Conservation (phyloP, 2,888 invertebrate genomes). For the Xanthorhoe spadicearia region DNA sequence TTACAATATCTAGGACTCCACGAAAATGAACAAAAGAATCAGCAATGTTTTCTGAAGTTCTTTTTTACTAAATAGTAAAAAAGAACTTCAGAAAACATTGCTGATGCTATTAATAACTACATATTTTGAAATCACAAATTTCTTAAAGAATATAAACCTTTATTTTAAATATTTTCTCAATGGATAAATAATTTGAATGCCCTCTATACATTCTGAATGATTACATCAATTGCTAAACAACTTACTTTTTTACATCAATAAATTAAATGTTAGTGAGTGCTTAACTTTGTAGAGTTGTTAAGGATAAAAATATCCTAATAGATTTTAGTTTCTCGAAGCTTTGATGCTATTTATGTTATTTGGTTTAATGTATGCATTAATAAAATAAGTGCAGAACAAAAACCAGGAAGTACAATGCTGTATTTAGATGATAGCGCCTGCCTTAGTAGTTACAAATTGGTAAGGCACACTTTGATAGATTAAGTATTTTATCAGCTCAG, state of each 20-base stretch:
- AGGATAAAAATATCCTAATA: not conserved
- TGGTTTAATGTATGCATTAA: not conserved
- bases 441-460: slow-evolving; percentile 27
- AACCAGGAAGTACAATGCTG: not conserved
- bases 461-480: slow-evolving; percentile 34
- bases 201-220: not conserved
- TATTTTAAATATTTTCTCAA: not conserved
- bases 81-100: too few relatives aligned
- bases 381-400: not conserved
- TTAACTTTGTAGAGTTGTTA: not conserved
- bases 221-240: not conserved
- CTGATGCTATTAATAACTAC: too few relatives aligned
- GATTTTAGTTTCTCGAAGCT: not conserved
- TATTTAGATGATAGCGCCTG: slow-evolving; percentile 20
- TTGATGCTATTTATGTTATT: not conserved
- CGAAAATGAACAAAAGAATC: not conserved
- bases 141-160: not conserved
- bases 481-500: slow-evolving; percentile 14
- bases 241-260: not conserved
- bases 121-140: not conserved
- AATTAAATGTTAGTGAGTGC: not conserved
- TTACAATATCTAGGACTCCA: slow-evolving; percentile 1
- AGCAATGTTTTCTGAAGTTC: not conserved
- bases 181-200: not conserved
- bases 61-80: not conserved